phyloP scores from a whole-genome alignment of 1,140 invertebrate genomes.

The Oncopodura yosiiana region DNA sequence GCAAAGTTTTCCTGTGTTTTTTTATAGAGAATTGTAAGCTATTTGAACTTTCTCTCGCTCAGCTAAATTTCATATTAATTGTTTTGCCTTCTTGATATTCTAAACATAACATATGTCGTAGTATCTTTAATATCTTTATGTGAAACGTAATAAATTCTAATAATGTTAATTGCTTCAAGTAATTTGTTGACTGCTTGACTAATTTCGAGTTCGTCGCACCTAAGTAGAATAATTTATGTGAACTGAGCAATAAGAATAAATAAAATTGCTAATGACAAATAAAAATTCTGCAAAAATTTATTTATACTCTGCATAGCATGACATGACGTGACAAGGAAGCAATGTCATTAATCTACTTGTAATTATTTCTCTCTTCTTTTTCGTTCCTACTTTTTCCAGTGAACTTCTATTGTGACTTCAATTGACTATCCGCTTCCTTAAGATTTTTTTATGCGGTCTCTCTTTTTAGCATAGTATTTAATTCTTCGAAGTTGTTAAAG shows the following conservation, averaged over 20 bases:
- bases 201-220: slow-evolving; percentile 17
- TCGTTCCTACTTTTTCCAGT: background rate
- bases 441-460: background rate
- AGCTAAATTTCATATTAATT: too few relatives aligned
- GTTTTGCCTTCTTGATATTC: too few relatives aligned
- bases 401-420: background rate
- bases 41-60: too few relatives aligned
- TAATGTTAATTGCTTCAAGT: too few relatives aligned
- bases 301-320: too few relatives aligned
- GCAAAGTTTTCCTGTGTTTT: too few relatives aligned
- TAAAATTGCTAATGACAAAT: background rate
- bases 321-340: too few relatives aligned
- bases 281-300: slow-evolving; percentile 22
- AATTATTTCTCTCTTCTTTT: slow-evolving; percentile 10
- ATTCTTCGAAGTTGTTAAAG: slow-evolving; percentile 6
- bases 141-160: too few relatives aligned
- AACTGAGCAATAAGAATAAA: background rate
- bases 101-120: too few relatives aligned
- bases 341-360: slow-evolving; percentile 18
- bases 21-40: too few relatives aligned
- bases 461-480: background rate
- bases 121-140: too few relatives aligned
- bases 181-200: too few relatives aligned
- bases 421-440: background rate
- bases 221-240: slow-evolving; percentile 5